Percentiles rank a stretch among this genome's conserved stretches.
Evolutionary conservation across 2,888 invertebrate genomes (phyloP).

Genomic region (Tholera decimalis): DNA sequence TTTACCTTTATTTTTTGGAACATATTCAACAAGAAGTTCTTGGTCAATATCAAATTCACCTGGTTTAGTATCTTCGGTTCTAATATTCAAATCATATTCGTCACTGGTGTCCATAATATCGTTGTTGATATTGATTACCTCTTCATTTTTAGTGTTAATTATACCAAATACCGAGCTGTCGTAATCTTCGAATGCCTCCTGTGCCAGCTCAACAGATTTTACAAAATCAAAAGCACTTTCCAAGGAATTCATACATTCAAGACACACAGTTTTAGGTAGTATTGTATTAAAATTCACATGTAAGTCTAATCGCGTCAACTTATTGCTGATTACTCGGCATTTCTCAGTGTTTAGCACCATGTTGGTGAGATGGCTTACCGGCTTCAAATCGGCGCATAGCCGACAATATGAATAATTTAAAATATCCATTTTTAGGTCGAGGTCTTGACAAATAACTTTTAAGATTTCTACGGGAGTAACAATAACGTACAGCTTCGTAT

Average conservation of each 20-base stretch:
- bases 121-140: not conserved
- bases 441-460: not conserved
- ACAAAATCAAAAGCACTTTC: slow-evolving; percentile 41
- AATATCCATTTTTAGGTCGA: slow-evolving; percentile 16
- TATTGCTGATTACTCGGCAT: slow-evolving; percentile 26
- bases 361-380: slow-evolving; percentile 20
- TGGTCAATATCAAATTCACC: not conserved
- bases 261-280: slow-evolving; percentile 52
- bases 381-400: slow-evolving; percentile 47
- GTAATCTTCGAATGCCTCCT: slow-evolving; percentile 41
- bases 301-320: slow-evolving; percentile 36
- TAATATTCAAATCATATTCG: not conserved
- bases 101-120: not conserved
- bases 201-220: slow-evolving; percentile 25
- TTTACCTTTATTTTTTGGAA: not conserved
- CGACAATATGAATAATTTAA: slow-evolving; percentile 44
- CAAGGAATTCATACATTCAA: slow-evolving; percentile 30
- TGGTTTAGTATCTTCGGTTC: not conserved
- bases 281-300: slow-evolving; percentile 25
- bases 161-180: not conserved
- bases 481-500: not conserved
- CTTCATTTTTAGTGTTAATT: not conserved
- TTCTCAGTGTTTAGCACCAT: slow-evolving; percentile 26
- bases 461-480: not conserved
- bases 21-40: slow-evolving; percentile 1